Conservation (phyloP, 2,888 invertebrate species). For the Microplitis manilae region DNA sequence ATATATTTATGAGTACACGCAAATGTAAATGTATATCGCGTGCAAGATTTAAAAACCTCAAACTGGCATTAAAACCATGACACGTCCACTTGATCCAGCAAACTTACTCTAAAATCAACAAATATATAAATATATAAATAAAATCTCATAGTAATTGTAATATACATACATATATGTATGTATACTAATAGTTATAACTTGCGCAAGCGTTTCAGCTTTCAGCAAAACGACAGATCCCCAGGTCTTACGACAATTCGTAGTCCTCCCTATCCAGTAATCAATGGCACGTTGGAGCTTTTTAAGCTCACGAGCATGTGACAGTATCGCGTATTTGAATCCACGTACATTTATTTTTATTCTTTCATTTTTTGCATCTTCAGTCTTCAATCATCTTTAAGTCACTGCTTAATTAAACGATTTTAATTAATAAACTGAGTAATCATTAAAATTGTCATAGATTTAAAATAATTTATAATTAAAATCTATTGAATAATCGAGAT, state of each 20-base stretch:
- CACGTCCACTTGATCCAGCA: not conserved
- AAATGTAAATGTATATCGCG: not conserved
- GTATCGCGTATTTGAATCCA: conserved; percentile 2
- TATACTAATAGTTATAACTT: not conserved
- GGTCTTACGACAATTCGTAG: conserved; percentile 35
- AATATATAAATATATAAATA: not conserved
- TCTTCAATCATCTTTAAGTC: not conserved
- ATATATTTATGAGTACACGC: not conserved
- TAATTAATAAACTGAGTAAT: not conserved
- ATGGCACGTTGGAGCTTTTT: conserved; percentile 52
- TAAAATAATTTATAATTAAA: too few species aligned
- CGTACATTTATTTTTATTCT: conserved; percentile 21
- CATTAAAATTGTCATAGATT: not conserved
- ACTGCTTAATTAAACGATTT: not conserved
- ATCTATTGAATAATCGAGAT: too few species aligned
- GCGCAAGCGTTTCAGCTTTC: not conserved
- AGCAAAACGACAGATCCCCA: conserved; percentile 31
- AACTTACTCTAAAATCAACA: not conserved
- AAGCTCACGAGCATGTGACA: conserved; percentile 40
- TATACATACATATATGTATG: not conserved
- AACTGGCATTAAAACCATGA: not conserved
- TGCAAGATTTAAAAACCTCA: not conserved
- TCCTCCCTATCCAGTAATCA: conserved; percentile 52
- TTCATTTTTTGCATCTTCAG: not conserved
- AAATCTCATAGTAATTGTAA: not conserved